These are phyloP conservation scores for Meiosimyza decipiens DNA, from an alignment of 2,888 invertebrate species.

Conservation along the genomic window DNA sequence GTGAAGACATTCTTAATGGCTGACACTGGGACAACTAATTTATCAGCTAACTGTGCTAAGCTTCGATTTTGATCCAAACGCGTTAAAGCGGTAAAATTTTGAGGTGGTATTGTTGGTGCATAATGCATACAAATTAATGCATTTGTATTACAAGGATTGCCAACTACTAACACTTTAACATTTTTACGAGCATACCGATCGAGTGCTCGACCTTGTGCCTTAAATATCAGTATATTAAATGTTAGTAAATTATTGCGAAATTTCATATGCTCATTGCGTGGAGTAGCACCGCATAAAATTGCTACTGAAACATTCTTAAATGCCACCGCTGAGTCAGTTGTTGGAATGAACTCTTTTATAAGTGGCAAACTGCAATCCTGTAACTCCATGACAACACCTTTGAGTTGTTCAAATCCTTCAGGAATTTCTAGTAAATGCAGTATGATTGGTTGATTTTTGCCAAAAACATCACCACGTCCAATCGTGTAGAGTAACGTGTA, in stretches of 20 bases:
- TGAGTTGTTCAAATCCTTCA: conserved; percentile 89
- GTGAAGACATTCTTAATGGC: conserved; percentile 90
- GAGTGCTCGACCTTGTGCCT: conserved; percentile 92
- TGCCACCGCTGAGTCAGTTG: conserved; percentile 86
- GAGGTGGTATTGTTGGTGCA: conserved; percentile 91
- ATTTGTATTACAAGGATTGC: conserved; percentile 98
- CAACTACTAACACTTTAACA: conserved; percentile 93
- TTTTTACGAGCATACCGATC: conserved; percentile 88
- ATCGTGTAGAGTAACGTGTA: conserved; percentile 93
- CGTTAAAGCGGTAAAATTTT: conserved; percentile 97
- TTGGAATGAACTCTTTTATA: conserved; percentile 82
- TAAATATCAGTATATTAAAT: conserved; percentile 97
- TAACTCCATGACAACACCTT: conserved; percentile 96
- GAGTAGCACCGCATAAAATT: conserved; percentile 96
- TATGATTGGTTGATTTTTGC: conserved; percentile 82
- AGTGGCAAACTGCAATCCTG: conserved; percentile 92
- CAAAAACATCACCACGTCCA: conserved; percentile 93
- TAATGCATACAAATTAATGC: conserved; percentile 93
- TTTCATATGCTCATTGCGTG: conserved; percentile 95
- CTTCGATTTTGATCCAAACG: conserved; percentile 96
- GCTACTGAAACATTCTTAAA: conserved; percentile 94
- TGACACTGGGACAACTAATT: conserved; percentile 74
- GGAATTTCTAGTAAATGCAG: conserved; percentile 91
- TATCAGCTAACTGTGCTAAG: conserved; percentile 81
- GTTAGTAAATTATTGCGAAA: conserved; percentile 93